These are phyloP conservation scores for Brachionus paranguensis DNA, from an alignment of 1,140 invertebrate species.

Conservation along the genomic window DNA sequence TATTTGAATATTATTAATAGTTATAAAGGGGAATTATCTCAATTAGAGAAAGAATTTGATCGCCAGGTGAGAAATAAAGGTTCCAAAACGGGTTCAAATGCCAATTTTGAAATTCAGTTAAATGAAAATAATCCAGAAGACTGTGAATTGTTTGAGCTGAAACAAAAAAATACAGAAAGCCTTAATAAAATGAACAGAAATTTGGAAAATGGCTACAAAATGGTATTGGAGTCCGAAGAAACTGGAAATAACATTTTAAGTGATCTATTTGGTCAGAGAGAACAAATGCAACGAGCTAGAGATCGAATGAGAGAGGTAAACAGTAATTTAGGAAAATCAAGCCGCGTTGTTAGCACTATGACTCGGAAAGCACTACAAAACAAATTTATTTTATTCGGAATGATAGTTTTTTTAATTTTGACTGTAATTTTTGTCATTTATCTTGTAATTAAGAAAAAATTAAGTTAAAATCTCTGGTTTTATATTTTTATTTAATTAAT, in stretches of 20 bases:
- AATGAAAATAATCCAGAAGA: background rate
- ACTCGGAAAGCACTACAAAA: background rate
- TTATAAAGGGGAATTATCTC: constrained; percentile 8
- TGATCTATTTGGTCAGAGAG: constrained; percentile 36
- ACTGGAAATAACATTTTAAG: constrained; percentile 27
- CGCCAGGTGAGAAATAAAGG: constrained; percentile 1
- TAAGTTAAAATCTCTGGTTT: background rate
- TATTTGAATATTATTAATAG: constrained; percentile 30
- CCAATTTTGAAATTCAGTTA: constrained; percentile 13
- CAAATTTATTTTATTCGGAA: constrained; percentile 16
- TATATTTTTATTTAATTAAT: background rate
- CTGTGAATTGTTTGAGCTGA: constrained; percentile 4
- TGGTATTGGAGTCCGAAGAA: constrained; percentile 36
- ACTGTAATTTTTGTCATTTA: constrained; percentile 11
- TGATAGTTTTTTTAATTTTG: background rate
- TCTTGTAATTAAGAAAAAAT: constrained; percentile 36
- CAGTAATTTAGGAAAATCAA: constrained; percentile 31
- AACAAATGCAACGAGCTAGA: constrained; percentile 2
- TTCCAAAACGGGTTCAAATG: background rate
- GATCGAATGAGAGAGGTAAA: constrained; percentile 22
- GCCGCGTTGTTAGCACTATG: background rate
- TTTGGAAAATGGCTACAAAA: constrained; percentile 26
- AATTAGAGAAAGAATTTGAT: constrained; percentile 17
- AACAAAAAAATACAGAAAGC: constrained; percentile 9
- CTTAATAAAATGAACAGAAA: constrained; percentile 26